A percentile compares a stretch with the other conserved stretches of the same genome.
phyloP scores from a whole-genome alignment of 2,797 vertebrate species.

The Clarias platycephalus region DNA sequence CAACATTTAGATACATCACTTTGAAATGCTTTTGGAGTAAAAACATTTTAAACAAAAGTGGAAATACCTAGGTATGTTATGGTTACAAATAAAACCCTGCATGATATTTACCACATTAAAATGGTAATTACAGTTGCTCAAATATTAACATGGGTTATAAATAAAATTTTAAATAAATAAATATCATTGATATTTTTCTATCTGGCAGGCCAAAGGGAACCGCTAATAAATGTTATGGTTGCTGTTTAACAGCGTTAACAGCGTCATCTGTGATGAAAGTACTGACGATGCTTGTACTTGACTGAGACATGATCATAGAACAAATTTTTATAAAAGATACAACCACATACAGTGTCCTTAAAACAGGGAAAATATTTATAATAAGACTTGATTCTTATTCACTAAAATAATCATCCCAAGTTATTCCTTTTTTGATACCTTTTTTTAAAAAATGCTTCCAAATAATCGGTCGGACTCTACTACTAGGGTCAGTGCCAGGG shows the following conservation, averaged over 20 bases:
- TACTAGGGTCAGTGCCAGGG: conserved; percentile 49
- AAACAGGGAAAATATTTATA: conserved; percentile 43
- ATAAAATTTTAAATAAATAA: conserved; percentile 59
- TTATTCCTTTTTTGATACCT: neutral
- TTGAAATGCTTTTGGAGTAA: conserved; percentile 54
- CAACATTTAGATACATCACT: conserved; percentile 42
- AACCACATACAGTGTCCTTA: conserved; percentile 32
- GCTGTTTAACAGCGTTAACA: conserved; percentile 54
- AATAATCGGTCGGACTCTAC: conserved; percentile 59
- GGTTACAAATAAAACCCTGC: conserved; percentile 52
- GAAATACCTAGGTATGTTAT: conserved; percentile 44
- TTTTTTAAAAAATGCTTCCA: conserved; percentile 22
- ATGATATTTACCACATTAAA: conserved; percentile 47
- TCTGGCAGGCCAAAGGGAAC: conserved; percentile 41
- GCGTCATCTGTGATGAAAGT: conserved; percentile 43
- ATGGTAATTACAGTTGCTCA: conserved; percentile 42
- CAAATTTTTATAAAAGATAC: conserved; percentile 38
- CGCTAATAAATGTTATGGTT: conserved; percentile 24
- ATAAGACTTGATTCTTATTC: conserved; percentile 23
- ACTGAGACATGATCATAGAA: conserved; percentile 30
- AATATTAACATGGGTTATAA: conserved; percentile 53
- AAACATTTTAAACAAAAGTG: conserved; percentile 41
- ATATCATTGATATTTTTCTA: conserved; percentile 54
- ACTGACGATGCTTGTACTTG: conserved; percentile 31
- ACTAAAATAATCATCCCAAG: conserved; percentile 11